phyloP scores from a whole-genome alignment of 2,113 vertebrate genomes.

The Astur gentilis region DNA sequence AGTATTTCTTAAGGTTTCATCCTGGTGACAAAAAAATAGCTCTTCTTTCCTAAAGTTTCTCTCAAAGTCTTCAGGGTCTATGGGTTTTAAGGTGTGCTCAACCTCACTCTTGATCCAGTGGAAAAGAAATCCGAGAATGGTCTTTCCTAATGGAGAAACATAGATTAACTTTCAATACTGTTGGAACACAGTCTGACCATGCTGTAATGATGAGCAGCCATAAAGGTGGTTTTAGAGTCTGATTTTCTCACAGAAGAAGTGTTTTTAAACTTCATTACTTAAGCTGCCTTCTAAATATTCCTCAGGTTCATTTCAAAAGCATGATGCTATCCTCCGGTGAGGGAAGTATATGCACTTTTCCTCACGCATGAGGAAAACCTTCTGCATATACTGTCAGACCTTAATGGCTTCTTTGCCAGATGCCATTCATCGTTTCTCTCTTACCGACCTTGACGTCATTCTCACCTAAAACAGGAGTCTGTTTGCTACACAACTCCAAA shows the following conservation, averaged over 20 bases:
- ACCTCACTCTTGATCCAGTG: background rate
- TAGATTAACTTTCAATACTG: background rate
- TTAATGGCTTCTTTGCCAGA: background rate
- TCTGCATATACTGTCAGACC: background rate
- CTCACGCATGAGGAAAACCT: background rate
- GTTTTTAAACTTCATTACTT: background rate
- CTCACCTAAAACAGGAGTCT: background rate
- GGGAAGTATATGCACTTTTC: background rate
- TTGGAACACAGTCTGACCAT: background rate
- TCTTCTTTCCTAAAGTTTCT: background rate
- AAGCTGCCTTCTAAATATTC: background rate
- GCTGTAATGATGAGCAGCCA: fast-evolving
- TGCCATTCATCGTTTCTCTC: background rate
- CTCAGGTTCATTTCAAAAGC: background rate
- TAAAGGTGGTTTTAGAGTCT: background rate
- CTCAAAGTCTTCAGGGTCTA: background rate
- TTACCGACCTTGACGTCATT: background rate
- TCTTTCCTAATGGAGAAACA: background rate
- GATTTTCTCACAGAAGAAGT: background rate
- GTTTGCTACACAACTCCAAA: background rate
- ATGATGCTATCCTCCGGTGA: background rate
- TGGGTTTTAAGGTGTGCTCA: background rate
- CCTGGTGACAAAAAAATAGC: background rate
- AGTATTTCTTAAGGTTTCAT: background rate
- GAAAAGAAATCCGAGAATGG: background rate